Conservation (phyloP, 2,113 vertebrate species). For the Oriolus oriolus region DNA sequence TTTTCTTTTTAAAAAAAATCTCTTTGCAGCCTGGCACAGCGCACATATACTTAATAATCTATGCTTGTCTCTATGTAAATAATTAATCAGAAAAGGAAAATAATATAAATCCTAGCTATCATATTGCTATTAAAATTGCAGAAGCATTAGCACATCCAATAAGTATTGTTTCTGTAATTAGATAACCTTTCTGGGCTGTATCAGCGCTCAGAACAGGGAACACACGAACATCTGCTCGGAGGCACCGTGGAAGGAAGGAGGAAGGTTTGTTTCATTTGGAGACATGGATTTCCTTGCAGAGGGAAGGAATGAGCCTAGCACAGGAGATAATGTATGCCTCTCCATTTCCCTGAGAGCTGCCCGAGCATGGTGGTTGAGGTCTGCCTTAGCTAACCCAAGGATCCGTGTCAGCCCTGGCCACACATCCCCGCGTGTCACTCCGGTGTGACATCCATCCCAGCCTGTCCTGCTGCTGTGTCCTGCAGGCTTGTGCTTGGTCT, state of each 20-base stretch:
- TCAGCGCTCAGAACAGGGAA: not conserved
- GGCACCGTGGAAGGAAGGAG: not conserved
- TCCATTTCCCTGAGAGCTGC: not conserved
- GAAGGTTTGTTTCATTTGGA: not conserved
- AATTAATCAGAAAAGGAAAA: constrained; percentile 85
- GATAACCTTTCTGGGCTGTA: constrained; percentile 56
- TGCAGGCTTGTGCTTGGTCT: not conserved
- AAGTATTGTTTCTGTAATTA: constrained; percentile 70
- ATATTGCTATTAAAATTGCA: constrained; percentile 76
- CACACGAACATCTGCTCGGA: not conserved
- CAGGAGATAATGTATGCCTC: not conserved
- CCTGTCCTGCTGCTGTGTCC: not conserved
- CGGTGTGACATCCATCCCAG: not conserved
- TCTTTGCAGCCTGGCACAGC: constrained; percentile 35
- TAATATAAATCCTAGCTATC: constrained; percentile 78
- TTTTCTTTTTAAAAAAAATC: constrained; percentile 7
- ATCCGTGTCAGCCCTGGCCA: not conserved
- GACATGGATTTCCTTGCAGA: not conserved
- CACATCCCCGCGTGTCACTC: fast-evolving
- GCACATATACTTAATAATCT: constrained; percentile 70
- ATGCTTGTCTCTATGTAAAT: constrained; percentile 72
- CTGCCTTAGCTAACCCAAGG: not conserved
- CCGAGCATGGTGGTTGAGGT: fast-evolving
- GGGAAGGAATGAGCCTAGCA: not conserved
- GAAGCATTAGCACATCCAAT: constrained; percentile 66